Evolutionary conservation across 2,888 invertebrate genomes (phyloP).

Genomic region (Drosophila tanythrix): DNA sequence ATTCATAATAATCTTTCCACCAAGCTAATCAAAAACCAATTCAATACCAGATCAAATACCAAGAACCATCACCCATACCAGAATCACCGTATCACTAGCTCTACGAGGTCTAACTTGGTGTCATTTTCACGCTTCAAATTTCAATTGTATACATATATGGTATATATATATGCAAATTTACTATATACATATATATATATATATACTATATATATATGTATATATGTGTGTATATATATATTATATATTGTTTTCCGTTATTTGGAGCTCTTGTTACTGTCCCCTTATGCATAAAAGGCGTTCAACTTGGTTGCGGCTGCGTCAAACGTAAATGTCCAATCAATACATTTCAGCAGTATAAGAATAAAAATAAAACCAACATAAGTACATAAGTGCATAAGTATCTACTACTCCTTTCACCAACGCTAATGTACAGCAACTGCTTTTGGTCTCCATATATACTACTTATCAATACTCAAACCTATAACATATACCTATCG

Average conservation of each 20-base stretch:
- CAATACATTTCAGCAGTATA: conserved; percentile 43
- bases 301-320: conserved; percentile 70
- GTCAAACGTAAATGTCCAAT: conserved; percentile 47
- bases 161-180: conserved; percentile 26
- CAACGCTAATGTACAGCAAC: conserved; percentile 61
- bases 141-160: conserved; percentile 24
- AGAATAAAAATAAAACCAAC: conserved; percentile 8
- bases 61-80: conserved; percentile 67
- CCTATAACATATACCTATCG: conserved; percentile 15
- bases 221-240: conserved; percentile 26
- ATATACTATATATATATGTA: conserved; percentile 4
- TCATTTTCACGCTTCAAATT: conserved; percentile 79
- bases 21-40: conserved; percentile 72
- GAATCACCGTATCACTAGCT: conserved; percentile 80
- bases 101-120: conserved; percentile 79
- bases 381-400: conserved; percentile 22
- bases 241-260: conserved; percentile 27
- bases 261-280: conserved; percentile 61
- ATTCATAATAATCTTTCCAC: conserved; percentile 69
- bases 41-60: conserved; percentile 60
- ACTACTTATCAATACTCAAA: conserved; percentile 9
- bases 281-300: conserved; percentile 43
- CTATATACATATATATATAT: conserved; percentile 15
- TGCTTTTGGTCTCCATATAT: conserved; percentile 42
- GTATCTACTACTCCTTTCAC: conserved; percentile 45